Base-by-base conservation (phyloP, 2,113 vertebrate genomes). In the Hyperopisus bebe region DNA sequence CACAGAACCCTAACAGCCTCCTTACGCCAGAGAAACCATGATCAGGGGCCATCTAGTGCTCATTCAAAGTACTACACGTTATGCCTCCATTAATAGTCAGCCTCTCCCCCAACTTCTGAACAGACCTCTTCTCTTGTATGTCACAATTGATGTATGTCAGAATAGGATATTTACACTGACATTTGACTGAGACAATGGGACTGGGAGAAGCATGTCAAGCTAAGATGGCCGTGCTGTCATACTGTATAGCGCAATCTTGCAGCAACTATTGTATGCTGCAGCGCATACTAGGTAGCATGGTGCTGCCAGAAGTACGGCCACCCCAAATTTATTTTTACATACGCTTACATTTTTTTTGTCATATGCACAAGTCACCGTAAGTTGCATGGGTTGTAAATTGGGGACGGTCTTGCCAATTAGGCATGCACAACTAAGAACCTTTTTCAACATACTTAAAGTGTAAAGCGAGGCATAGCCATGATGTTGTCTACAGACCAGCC, bases 1-100 rank as follows among this genome's bases (percentile, higher is more conserved):
- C 44, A 88, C 53, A n/a, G 31, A 53, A 46, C 19, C 5, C 55
- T 66, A 24, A 44, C 21, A 82, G 50, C 27, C n/a, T 3, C 35
- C 51, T 58, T 39, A 39, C n/a, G 5, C 13, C 6, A 66, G 39
- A 66, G 51, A 66, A 58, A 88, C 35, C 10, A 74, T n/a, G 70
- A 84, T 74, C 24, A 51, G 19, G 21, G 48, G 89, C 48, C 89
- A 83, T 46, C 89, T 89, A 85, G 50, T 89, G 89, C 4, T 39
- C 24, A 44, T 47, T 62, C n/a, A 58, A 24, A 46, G 53, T 24
- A 89, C 9, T 83, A 58, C 88, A 55, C 44, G 2, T 35, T 51
- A 5, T 51, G 10, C 13, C 13, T 35, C 31, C 48, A 2, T 47
- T 31, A n/a, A 11, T 50, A 27, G 3, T 50, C n/a, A 86, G 62